These are phyloP conservation scores for Coregonus ussuriensis DNA, from an alignment of 2,797 vertebrate species.

Conservation along the genomic window DNA sequence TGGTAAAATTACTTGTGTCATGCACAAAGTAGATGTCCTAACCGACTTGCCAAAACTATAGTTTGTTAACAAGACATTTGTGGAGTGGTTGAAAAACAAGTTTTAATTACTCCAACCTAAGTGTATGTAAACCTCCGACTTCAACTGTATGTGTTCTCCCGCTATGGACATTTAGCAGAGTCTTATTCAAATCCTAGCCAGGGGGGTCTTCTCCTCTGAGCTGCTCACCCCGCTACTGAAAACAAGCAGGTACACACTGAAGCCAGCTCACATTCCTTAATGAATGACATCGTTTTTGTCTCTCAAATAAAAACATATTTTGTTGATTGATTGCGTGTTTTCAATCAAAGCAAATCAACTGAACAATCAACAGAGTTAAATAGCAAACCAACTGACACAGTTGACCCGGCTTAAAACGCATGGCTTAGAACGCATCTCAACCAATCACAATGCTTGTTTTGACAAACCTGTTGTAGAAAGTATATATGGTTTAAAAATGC, in stretches of 20 bases:
- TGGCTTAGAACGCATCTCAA: no score
- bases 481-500: not conserved
- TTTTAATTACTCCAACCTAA: no score
- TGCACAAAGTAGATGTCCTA: no score
- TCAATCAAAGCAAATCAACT: not conserved
- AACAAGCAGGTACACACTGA: constrained; percentile 12
- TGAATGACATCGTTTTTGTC: constrained; percentile 21
- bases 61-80: no score
- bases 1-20: no score
- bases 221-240: not conserved
- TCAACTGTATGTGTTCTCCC: not conserved
- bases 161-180: constrained; percentile 24
- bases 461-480: not conserved
- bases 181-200: constrained; percentile 40
- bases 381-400: not conserved
- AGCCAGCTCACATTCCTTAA: constrained; percentile 23
- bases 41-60: no score
- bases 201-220: not conserved
- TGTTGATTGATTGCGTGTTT: not conserved
- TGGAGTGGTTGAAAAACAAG: no score
- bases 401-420: not conserved
- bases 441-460: no score
- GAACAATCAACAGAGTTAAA: not conserved
- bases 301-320: constrained; percentile 9
- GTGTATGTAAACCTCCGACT: no score